Evolutionary conservation across 1,140 invertebrate genomes (phyloP).

Genomic region (Magallana angulata): DNA sequence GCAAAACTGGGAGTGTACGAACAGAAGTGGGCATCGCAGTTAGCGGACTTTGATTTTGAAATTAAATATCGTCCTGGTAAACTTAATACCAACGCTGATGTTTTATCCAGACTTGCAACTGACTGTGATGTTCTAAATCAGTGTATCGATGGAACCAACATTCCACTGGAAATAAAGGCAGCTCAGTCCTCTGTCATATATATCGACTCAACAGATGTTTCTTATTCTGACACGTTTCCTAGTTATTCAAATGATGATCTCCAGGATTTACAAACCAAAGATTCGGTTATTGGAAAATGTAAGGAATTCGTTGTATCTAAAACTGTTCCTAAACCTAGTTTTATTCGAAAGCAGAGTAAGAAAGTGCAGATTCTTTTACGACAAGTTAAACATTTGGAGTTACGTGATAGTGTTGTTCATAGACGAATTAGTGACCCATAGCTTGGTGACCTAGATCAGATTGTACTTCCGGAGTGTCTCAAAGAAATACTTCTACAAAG

Average conservation of each 20-base stretch:
- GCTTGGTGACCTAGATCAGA: conserved; percentile 43
- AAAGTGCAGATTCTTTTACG: background rate
- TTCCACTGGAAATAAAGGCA: background rate
- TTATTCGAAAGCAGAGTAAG: background rate
- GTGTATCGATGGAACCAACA: background rate
- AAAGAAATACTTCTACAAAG: too few species aligned
- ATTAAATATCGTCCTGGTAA: conserved; percentile 41
- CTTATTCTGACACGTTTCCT: background rate
- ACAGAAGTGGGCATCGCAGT: conserved; percentile 15
- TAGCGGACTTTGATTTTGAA: conserved; percentile 46
- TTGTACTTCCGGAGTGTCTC: conserved; percentile 67
- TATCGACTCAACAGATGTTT: background rate
- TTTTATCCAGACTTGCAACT: too few species aligned
- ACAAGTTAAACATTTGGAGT: background rate
- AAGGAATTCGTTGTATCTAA: background rate
- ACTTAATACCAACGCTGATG: conserved; percentile 31
- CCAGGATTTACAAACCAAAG: background rate
- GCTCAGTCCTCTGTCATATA: background rate
- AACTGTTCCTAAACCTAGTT: background rate
- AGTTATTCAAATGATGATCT: background rate
- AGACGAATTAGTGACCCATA: background rate
- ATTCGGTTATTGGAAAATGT: background rate
- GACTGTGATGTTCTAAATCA: background rate
- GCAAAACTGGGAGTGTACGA: conserved; percentile 18
- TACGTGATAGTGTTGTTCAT: background rate